Evolutionary conservation across 2,888 invertebrate species (phyloP).

Genomic region (Conus canariensis): DNA sequence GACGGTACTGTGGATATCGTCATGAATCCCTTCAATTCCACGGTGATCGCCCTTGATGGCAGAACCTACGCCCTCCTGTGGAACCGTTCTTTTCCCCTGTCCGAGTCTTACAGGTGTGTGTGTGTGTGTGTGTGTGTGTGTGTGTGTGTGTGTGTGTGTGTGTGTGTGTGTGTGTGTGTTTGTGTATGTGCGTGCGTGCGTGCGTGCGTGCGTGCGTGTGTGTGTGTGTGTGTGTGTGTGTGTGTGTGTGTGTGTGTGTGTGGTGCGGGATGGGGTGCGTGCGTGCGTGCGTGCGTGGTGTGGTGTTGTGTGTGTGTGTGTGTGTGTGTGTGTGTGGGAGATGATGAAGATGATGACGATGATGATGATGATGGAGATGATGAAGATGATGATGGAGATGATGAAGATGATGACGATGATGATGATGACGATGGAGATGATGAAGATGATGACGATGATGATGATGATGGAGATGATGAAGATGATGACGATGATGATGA

Average conservation of each 20-base stretch:
- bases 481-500: constrained; percentile 42
- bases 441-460: constrained; percentile 7
- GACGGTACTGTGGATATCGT: constrained; percentile 87
- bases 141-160: constrained; percentile 37
- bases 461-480: constrained; percentile 35
- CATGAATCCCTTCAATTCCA: constrained; percentile 86
- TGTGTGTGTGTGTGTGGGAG: neutral
- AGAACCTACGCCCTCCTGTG: constrained; percentile 85
- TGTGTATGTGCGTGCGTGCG: neutral
- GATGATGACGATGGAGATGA: too few relatives aligned
- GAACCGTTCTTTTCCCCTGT: constrained; percentile 85
- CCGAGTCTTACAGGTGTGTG: constrained; percentile 84
- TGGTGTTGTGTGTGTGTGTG: neutral
- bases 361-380: constrained; percentile 28
- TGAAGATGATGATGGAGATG: constrained; percentile 29
- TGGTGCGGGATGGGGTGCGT: constrained; percentile 13
- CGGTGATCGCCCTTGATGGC: constrained; percentile 87
- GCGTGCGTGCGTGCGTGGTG: constrained; percentile 9
- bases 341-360: neutral
- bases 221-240: constrained; percentile 29
- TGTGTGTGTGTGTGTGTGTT: neutral
- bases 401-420: neutral
- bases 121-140: constrained; percentile 23
- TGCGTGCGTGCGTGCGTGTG: neutral
- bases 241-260: neutral